Evolutionary conservation across 2,113 vertebrate species (phyloP), one percentile per base, ranked within the genome.

Genomic region (Anas platyrhynchos): DNA sequence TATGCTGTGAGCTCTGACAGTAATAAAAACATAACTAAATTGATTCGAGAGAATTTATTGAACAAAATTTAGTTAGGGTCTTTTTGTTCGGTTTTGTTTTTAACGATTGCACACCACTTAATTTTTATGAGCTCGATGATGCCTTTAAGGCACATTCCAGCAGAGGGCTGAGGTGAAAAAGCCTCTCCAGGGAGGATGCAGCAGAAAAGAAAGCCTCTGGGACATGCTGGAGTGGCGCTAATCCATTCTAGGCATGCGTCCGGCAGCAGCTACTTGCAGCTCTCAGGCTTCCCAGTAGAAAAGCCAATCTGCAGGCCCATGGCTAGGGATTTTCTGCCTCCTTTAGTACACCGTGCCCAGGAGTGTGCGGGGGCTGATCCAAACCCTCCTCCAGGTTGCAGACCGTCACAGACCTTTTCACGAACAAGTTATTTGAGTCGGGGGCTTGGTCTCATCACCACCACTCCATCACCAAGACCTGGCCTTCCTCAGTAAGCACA

Each of bases 81-180:
- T 22, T 88, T 96, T 91, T 72, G 69, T 82, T 94, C 91, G 71
- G 74, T 66, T 74, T 80, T 43, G 31, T 31, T 91, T 92, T 90
- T 86, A 88, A 95, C 0, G 2, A 94, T 83, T 92, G 86, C 55
- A 66, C 59, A 91, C 75, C 88, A 92, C 81, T 97, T 97, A 95
- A 95, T 97, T 95, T 93, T 97, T 95, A 91, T 80, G 74, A 96
- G 91, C 84, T 95, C 22, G 6, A 94, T 94, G 92, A 85, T 92
- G 81, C 88, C 86, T 94, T 76, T 87, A 95, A 95, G 92, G 86
- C 74, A 93, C 91, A 94, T 94, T 88, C 92, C 80, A 89, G 91
- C 38, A 91, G 93, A 96, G 69, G 93, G 69, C 48, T 93, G 86
- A 92, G 88, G 93, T 93, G 92, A 82, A 95, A 93, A 94, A 92